phyloP scores from a whole-genome alignment of 2,888 invertebrate genomes.

The Trichopoda pennipes region DNA sequence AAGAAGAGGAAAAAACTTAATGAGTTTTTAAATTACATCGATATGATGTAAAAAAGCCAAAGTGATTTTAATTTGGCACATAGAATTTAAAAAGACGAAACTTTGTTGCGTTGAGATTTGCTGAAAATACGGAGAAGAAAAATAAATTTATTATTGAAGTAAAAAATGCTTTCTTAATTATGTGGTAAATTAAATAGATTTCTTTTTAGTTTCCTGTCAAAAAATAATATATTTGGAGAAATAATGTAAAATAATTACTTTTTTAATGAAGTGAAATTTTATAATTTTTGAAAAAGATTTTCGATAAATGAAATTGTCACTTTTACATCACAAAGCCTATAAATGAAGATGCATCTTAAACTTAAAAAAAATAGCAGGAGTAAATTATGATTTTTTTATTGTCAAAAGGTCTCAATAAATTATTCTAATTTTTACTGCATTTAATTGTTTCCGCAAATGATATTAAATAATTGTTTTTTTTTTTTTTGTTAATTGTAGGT shows the following conservation, averaged over 20 bases:
- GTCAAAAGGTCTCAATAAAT: too few species aligned
- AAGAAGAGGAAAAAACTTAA: conserved; percentile 36
- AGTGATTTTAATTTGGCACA: conserved; percentile 41
- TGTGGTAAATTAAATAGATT: conserved; percentile 52
- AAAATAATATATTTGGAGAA: conserved; percentile 3
- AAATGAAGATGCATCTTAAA: too few species aligned
- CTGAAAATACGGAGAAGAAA: not conserved
- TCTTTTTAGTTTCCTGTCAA: conserved; percentile 26
- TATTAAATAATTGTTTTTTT: not conserved
- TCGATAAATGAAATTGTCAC: too few species aligned
- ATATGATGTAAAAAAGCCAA: conserved; percentile 38
- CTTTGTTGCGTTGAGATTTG: conserved; percentile 33
- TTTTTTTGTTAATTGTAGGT: conserved; percentile 72
- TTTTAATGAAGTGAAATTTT: not conserved
- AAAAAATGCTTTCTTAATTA: conserved; percentile 52
- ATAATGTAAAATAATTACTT: not conserved
- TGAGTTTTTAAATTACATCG: conserved; percentile 61
- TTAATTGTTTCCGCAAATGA: not conserved
- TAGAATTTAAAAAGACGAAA: conserved; percentile 4
- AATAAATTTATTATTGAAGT: not conserved
- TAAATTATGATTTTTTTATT: too few species aligned
- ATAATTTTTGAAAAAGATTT: not conserved
- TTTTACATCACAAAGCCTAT: too few species aligned
- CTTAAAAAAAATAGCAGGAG: too few species aligned
- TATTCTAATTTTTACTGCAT: not conserved